Base-by-base conservation (phyloP, 2,113 vertebrate genomes). In the Willisornis vidua region DNA sequence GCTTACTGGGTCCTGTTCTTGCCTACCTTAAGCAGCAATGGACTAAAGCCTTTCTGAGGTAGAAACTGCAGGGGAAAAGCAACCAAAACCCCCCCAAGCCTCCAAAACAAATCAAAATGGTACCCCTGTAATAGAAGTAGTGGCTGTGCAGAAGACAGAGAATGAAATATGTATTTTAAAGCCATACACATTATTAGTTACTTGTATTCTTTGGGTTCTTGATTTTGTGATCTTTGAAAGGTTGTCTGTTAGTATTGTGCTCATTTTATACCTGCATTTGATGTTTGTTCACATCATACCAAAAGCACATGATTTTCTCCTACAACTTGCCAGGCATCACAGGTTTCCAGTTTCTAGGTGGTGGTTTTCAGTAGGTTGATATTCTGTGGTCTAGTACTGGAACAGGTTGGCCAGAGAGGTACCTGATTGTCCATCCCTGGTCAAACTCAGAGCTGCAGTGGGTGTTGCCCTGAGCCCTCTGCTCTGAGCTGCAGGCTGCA, bases 151-250 rank as follows among this genome's bases (percentile, higher is more conserved):
- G 41, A 11, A 23, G 31, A 8, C 24, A 54, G 66, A 79, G 25
- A 51, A 54, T 35, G 55, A 84, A 52, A 16, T 16, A 13, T 0
- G 3, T 52, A 4, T 71, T 71, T 85, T 71, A 71, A 90, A 81
- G 55, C 10, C 1, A 4, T 46, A 8, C 5, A 12, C 1, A 0
- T 48, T 25, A 20, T 71, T 78, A 48, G 29, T 39, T 59, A 29
- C 6, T 46, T 85, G 12, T 73, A 12, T 81, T 73, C 35, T 70
- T 74, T 41, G 68, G 19, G 16, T 73, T 87, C 41, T 43, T 80
- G 18, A 19, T 8, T 87, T 82, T 73, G 5, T 74, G 24, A 19
- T 39, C 9, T 15, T 35, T 80, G 6, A 41, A 72, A 80, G 14
- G 7, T 48, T 91, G 25, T 2, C 24, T 5, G 51, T 90, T 48